Conservation (phyloP, 30 jellyfish, hydroid and myxozoan species). For the Nemopilema nomurai region DNA sequence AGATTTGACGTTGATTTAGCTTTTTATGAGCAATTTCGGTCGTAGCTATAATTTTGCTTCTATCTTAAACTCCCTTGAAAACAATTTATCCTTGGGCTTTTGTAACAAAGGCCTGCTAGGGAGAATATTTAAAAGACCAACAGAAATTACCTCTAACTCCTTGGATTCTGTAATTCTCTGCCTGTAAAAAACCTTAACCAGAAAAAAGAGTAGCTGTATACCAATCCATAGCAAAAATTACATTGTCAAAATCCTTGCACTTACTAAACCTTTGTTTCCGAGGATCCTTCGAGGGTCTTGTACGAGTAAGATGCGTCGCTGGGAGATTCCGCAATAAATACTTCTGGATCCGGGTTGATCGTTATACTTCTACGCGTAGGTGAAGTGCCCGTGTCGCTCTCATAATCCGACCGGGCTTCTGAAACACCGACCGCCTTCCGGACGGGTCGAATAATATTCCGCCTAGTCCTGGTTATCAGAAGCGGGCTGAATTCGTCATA, state of each 20-base stretch:
- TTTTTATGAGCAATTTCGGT: too few species aligned
- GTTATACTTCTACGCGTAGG: conserved; percentile 16
- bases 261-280: conserved; percentile 27
- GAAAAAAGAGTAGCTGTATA: too few species aligned
- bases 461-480: conserved; percentile 74
- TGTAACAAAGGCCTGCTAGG: too few species aligned
- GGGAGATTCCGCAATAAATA: conserved; percentile 9
- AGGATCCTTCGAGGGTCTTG: not conserved
- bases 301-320: not conserved
- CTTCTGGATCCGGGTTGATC: conserved; percentile 29
- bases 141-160: too few species aligned
- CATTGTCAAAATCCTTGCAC: conserved; percentile 2
- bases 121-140: too few species aligned
- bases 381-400: conserved; percentile 41
- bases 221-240: too few species aligned
- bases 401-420: conserved; percentile 74
- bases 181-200: too few species aligned
- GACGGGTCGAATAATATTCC: conserved; percentile 93
- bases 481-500: conserved; percentile 82
- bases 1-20: too few species aligned
- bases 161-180: too few species aligned
- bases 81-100: too few species aligned
- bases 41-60: too few species aligned
- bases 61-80: too few species aligned
- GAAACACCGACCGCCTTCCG: conserved; percentile 82